Evolutionary conservation across 2,113 vertebrate species (phyloP).

Genomic region (Rhea pennata): DNA sequence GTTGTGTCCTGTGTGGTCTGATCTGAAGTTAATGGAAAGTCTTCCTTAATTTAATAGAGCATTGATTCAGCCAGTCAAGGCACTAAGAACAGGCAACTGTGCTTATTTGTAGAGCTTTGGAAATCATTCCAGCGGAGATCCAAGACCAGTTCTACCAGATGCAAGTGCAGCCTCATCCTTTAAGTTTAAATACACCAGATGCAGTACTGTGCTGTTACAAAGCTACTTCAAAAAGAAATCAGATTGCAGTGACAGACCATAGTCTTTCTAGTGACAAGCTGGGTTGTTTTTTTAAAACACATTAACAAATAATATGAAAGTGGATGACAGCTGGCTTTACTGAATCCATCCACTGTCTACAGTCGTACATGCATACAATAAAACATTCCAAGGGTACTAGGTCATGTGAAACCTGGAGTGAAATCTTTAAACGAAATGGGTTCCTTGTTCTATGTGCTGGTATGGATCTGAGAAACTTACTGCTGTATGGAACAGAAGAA

Average conservation of each 20-base stretch:
- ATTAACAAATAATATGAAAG: background rate
- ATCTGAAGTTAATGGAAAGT: background rate
- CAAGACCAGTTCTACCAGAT: background rate
- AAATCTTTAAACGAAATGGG: background rate
- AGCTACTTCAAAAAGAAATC: background rate
- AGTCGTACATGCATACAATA: background rate
- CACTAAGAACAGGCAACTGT: background rate
- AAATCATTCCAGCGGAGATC: background rate
- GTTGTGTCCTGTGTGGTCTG: background rate
- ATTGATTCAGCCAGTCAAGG: background rate
- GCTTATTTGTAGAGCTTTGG: background rate
- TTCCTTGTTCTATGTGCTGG: background rate
- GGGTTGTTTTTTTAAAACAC: background rate
- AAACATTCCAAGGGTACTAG: background rate
- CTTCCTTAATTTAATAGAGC: background rate
- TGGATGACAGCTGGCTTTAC: background rate
- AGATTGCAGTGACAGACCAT: background rate
- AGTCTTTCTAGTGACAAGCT: background rate
- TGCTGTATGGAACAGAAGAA: background rate
- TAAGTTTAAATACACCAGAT: background rate
- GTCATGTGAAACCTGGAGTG: background rate
- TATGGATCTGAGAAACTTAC: background rate
- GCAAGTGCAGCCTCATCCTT: background rate
- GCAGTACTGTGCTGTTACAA: background rate
- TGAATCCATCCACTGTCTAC: background rate